A percentile compares a stretch with the other conserved stretches of the same genome.
Evolutionary conservation across 2,113 vertebrate species (phyloP).

Genomic region (Archocentrus centrarchus): DNA sequence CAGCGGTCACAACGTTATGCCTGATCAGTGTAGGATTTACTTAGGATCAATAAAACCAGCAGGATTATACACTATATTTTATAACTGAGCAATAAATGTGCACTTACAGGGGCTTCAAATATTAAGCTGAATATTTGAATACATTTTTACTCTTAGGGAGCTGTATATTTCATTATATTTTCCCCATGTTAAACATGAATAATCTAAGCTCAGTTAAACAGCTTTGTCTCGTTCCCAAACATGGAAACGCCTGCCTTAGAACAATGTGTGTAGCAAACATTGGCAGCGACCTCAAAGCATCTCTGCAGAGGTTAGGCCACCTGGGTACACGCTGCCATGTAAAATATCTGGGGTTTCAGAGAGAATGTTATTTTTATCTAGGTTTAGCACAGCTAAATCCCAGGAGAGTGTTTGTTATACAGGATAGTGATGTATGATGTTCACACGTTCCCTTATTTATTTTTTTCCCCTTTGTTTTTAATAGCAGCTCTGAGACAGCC

Average conservation of each 20-base stretch:
- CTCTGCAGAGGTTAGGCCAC: conserved; percentile 29
- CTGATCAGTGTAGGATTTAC: background rate
- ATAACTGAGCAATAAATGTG: background rate
- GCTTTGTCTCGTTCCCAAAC: background rate
- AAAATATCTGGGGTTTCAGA: conserved; percentile 38
- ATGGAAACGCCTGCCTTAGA: background rate
- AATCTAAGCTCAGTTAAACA: background rate
- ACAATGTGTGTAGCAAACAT: conserved; percentile 34
- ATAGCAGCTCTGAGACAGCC: conserved; percentile 50
- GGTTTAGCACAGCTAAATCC: conserved; percentile 38
- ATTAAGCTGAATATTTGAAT: background rate
- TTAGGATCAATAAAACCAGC: background rate
- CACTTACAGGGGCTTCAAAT: background rate
- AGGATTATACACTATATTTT: background rate
- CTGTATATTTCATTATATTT: background rate
- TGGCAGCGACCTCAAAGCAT: conserved; percentile 32
- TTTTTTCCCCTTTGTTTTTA: conserved; percentile 51
- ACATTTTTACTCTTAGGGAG: background rate
- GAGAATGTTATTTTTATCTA: conserved; percentile 54
- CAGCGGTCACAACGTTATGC: too few relatives aligned
- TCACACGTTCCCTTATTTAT: conserved; percentile 51
- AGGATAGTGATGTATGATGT: conserved; percentile 67
- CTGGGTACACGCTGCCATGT: conserved; percentile 8
- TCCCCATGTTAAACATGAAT: background rate
- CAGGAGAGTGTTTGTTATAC: conserved; percentile 54